Percentiles rank a stretch among this genome's conserved stretches.
Conservation (phyloP, 2,888 invertebrate genomes). For the Psylliodes chrysocephalus region DNA sequence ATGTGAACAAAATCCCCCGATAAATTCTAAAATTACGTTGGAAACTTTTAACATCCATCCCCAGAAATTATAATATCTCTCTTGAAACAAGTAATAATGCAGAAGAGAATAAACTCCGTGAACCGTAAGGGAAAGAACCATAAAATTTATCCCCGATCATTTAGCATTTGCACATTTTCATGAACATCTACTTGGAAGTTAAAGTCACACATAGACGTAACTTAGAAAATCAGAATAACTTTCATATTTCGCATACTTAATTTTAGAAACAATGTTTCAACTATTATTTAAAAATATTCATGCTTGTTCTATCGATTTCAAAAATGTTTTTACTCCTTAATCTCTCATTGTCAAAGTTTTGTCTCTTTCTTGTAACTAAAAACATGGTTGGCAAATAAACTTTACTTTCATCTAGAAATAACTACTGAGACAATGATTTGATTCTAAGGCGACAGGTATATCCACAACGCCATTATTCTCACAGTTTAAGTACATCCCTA, state of each 20-base stretch:
- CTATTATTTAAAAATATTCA: too few relatives aligned
- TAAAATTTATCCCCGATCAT: constrained; percentile 39
- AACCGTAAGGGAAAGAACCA: constrained; percentile 25
- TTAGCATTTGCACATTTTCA: constrained; percentile 39
- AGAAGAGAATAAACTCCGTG: constrained; percentile 25
- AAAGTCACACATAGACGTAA: constrained; percentile 18
- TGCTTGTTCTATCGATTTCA: too few relatives aligned
- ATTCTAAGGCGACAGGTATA: not conserved
- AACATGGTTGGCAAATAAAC: not conserved
- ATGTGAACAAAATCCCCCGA: constrained; percentile 20
- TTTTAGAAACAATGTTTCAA: too few relatives aligned
- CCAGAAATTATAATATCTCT: constrained; percentile 27
- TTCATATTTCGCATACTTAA: too few relatives aligned
- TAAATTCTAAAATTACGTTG: constrained; percentile 18
- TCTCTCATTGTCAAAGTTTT: not conserved
- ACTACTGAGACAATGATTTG: not conserved
- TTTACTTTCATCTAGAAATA: not conserved
- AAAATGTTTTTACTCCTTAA: too few relatives aligned
- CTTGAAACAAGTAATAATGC: constrained; percentile 27
- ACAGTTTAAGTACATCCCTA: constrained; percentile 29
- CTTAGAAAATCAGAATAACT: too few relatives aligned
- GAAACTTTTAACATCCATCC: constrained; percentile 21
- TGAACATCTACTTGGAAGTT: constrained; percentile 37
- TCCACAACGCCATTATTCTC: constrained; percentile 6
- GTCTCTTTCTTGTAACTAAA: too few relatives aligned